These are phyloP conservation scores for Muschampia plurimacula DNA, from an alignment of 2,888 invertebrate species.

Conservation along the genomic window DNA sequence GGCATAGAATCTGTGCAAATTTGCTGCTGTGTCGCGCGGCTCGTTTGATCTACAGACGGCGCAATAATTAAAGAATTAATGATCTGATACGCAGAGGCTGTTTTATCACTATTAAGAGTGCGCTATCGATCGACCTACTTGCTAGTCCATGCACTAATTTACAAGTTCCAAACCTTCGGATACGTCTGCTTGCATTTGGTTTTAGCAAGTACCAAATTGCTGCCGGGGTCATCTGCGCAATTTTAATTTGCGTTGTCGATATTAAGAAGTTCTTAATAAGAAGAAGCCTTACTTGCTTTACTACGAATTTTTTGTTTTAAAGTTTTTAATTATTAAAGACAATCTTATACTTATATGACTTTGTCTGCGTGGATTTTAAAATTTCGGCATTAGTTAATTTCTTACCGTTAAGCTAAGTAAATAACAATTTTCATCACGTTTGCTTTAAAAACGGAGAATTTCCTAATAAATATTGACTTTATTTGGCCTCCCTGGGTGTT, in stretches of 20 bases:
- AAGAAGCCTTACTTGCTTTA: neutral
- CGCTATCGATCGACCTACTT: slow-evolving; percentile 65
- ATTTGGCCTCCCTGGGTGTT: too few species aligned
- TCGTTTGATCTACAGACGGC: slow-evolving; percentile 67
- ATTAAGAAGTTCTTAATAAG: neutral
- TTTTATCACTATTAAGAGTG: slow-evolving; percentile 73
- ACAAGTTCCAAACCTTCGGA: slow-evolving; percentile 66
- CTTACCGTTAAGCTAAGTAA: too few species aligned
- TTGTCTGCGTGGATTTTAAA: too few species aligned
- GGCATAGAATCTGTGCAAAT: slow-evolving; percentile 25
- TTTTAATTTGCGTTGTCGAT: slow-evolving; percentile 41
- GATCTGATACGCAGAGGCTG: slow-evolving; percentile 63
- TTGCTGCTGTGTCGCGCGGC: slow-evolving; percentile 53
- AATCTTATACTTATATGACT: too few species aligned
- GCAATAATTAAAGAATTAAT: slow-evolving; percentile 74
- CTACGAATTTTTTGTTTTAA: too few species aligned
- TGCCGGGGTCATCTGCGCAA: slow-evolving; percentile 57
- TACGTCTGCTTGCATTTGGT: slow-evolving; percentile 52
- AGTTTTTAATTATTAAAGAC: too few species aligned
- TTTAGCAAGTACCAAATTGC: slow-evolving; percentile 65
- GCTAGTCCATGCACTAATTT: slow-evolving; percentile 58
- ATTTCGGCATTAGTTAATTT: too few species aligned
- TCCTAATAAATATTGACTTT: too few species aligned
- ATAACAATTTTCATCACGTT: too few species aligned
- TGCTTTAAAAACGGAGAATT: too few species aligned